Evolutionary conservation across 1,140 invertebrate genomes (phyloP), one percentile per base, ranked within the genome.

Genomic region (Magallana angulata): DNA sequence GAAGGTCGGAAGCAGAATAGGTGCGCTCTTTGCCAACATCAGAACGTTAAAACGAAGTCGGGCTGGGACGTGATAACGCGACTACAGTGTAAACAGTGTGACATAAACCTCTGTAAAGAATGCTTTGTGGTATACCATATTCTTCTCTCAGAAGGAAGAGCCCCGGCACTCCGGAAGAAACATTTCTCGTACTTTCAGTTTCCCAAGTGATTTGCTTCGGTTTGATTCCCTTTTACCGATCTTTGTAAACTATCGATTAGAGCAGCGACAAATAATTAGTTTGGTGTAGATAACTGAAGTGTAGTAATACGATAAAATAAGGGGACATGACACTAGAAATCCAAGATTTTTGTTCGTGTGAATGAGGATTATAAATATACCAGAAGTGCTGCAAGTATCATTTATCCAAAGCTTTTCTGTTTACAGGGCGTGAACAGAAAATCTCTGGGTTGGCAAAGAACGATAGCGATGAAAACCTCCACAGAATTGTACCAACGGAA

Each of bases 341-440:
- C 36, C 36, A 48, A 48, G 36, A 5, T 48, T 2, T 48, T 48
- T 48, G 36, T 48, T 48, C 36, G 36, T 48, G 36, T 48, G 36
- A 48, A 48, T 48, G 36, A 48, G 5, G 36, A 48, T 48, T 48
- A 48, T 24, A 24, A 24, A 24, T 48, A 48, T 48, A 48, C 36
- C 36, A 48, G 24, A 30, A 76, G 8, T 76, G 68, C 36, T 30
- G 68, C 24, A 36, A 18, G 68, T 30, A 76, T 76, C 68, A 76
- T 76, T 68, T 76, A 76, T 76, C 68, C 68, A 30, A 76, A 30
- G 68, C 68, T 76, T 76, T 76, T 76, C 68, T 76, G 68, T 76
- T 76, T 76, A 76, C 68, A 76, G 68, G 68, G 36, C 68, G 68
- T 30, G 68, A 76, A 76, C 68, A 60, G 82, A 18, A 58, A 84